Conservation (phyloP, 2,113 vertebrate genomes). For the Clarias gariepinus region DNA sequence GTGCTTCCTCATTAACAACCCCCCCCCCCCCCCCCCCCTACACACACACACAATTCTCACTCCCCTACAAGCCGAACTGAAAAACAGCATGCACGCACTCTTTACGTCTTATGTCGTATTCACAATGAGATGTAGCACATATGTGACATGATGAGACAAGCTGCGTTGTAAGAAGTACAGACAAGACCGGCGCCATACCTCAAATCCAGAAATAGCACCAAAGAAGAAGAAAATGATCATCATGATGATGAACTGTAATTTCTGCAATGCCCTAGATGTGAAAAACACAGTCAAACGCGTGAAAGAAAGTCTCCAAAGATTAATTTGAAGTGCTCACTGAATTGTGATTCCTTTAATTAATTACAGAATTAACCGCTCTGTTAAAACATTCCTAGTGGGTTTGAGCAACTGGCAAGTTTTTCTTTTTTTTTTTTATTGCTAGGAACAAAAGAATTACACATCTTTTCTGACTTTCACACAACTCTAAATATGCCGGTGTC, state of each 20-base stretch:
- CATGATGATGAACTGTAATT: conserved; percentile 5
- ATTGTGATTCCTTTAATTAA: conserved; percentile 80
- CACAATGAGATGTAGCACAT: conserved; percentile 17
- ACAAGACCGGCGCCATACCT: not conserved
- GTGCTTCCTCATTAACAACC: not conserved
- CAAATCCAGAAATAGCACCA: conserved; percentile 15
- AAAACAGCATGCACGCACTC: conserved; percentile 13
- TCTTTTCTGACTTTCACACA: conserved; percentile 73
- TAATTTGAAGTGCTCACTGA: conserved; percentile 77
- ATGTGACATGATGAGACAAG: conserved; percentile 45
- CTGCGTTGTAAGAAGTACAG: conserved; percentile 33
- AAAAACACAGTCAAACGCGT: conserved; percentile 65
- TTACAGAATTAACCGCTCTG: conserved; percentile 77
- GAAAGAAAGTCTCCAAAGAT: conserved; percentile 75
- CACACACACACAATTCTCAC: not conserved
- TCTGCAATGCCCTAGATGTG: conserved; percentile 21
- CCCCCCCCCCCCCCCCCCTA: not conserved
- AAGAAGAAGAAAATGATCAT: conserved; percentile 22
- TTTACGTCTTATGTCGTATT: conserved; percentile 18
- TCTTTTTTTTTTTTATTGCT: conserved; percentile 6
- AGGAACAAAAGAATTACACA: conserved; percentile 69
- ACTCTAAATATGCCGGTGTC: conserved; percentile 66
- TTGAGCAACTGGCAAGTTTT: conserved; percentile 70
- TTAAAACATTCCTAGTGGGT: conserved; percentile 75
- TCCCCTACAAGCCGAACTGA: conserved; percentile 6